Evolutionary conservation across 2,113 vertebrate genomes (phyloP).

Genomic region (Pseudopodoces humilis): DNA sequence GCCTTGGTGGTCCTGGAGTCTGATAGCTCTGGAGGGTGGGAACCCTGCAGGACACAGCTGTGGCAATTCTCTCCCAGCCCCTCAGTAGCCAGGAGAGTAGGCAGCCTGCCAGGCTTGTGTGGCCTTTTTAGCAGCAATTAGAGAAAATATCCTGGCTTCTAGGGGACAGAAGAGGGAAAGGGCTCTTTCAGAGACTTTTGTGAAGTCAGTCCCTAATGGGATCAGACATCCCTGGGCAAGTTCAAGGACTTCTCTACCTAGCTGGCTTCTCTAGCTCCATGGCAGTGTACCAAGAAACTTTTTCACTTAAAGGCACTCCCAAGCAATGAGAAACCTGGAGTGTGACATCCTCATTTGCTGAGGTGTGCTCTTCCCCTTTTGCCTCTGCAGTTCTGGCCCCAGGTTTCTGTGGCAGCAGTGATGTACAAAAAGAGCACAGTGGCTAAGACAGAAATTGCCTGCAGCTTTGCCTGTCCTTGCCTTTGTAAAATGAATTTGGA

Average conservation of each 20-base stretch:
- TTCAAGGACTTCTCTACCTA: not conserved
- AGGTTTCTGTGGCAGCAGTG: not conserved
- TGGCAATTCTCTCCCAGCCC: not conserved
- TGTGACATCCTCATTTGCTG: not conserved
- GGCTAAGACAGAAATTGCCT: not conserved
- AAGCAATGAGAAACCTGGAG: not conserved
- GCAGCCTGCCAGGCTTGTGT: not conserved
- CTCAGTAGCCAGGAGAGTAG: not conserved
- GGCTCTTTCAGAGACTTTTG: not conserved
- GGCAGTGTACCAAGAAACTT: not conserved
- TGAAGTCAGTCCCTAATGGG: not conserved
- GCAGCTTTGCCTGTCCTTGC: not conserved
- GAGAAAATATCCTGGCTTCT: not conserved
- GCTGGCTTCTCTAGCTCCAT: not conserved
- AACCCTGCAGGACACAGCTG: accelerated
- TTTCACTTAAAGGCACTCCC: not conserved
- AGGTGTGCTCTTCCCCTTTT: not conserved
- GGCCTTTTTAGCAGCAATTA: not conserved
- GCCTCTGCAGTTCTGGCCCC: not conserved
- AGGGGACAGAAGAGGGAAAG: not conserved
- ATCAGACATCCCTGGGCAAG: not conserved
- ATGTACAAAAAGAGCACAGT: not conserved
- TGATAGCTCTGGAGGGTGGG: not conserved
- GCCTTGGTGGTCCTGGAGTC: not conserved
- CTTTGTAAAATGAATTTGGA: not conserved